Base-by-base conservation (phyloP, 1,140 invertebrate genomes). In the Trachelipus rathkii region DNA sequence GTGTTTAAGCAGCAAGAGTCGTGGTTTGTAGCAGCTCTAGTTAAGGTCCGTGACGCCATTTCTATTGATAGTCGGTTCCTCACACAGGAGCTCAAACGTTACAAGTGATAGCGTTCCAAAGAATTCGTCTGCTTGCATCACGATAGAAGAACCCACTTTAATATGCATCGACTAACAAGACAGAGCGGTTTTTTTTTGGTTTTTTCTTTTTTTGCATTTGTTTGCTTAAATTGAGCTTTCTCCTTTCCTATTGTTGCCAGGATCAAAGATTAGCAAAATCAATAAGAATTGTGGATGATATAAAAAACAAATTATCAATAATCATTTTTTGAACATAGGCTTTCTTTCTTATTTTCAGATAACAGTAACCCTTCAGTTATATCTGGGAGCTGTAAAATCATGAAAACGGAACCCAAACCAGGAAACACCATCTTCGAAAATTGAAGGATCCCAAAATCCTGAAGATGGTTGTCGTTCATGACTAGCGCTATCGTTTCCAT, bases 91-190 rank as follows among this genome's bases (percentile, higher is more conserved):
- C 87, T 82, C 89, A 91, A 85, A 79, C 78, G 13, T n/a, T 93
- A 93, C 81, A n/a, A 82, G 69, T 60, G 84, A 86, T 2, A 88
- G 87, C 82, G 86, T 90, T 5, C 87, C 84, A n/a, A 88, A 90
- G 85, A 94, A 95, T 79, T 93, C 93, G 15, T 88, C 89, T 10
- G 92, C 91, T 50, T 91, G 89, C 78, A 92, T 95, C 44, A 91
- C 92, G 0, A 84, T 90, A 11, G 93, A 94, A 87, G 93, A 95
- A 86, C 91, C 93, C 7, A 87, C 89, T 82, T 87, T 93, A 82
- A 84, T n/a, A n/a, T 95, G 68, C 83, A 88, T 71, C 87, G 93
- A 84, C 86, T 93, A n/a, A 80, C 86, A 88, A 44, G 82, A 89
- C 66, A 85, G 88, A 85, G n/a, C n/a, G 89, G 90, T n/a, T n/a